phyloP scores from a whole-genome alignment of 35 echinoderm and acorn worm species.

The Patiria miniata region DNA sequence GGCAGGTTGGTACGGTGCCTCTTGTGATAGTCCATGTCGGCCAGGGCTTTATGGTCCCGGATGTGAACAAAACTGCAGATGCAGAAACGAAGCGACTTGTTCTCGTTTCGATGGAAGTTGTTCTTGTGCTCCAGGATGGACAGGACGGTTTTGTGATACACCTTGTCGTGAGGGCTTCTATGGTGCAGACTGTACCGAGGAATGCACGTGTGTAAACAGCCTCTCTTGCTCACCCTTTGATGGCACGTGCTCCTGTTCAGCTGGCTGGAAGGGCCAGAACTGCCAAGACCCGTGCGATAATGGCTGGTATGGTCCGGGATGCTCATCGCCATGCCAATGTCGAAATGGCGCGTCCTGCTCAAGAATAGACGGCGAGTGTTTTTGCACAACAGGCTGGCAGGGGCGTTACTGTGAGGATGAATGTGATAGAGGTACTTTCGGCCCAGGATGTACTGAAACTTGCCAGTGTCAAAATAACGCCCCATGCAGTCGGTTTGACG shows the following conservation, averaged over 20 bases:
- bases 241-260: constrained; percentile 74
- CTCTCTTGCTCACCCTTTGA: constrained; percentile 70
- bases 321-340: constrained; percentile 69
- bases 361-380: constrained; percentile 54
- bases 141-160: constrained; percentile 53
- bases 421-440: constrained; percentile 59
- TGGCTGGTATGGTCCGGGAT: constrained; percentile 62
- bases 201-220: constrained; percentile 68
- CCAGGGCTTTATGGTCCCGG: constrained; percentile 48
- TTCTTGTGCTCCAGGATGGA: constrained; percentile 80
- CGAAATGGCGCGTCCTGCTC: constrained; percentile 66
- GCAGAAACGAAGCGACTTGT: constrained; percentile 71
- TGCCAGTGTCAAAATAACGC: constrained; percentile 86
- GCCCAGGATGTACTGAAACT: constrained; percentile 32
- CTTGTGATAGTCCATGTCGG: constrained; percentile 59
- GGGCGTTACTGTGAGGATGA: constrained; percentile 43
- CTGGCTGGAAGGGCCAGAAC: constrained; percentile 59
- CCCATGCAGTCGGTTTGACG: constrained; percentile 48
- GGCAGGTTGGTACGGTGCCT: constrained; percentile 69
- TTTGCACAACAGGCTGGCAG: constrained; percentile 72
- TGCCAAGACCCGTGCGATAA: constrained; percentile 35
- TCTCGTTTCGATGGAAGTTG: constrained; percentile 79
- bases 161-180: constrained; percentile 51
- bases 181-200: constrained; percentile 63
- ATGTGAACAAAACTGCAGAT: constrained; percentile 62